Conservation (phyloP, 2,888 invertebrate species). For the Euplagia quadripunctaria region DNA sequence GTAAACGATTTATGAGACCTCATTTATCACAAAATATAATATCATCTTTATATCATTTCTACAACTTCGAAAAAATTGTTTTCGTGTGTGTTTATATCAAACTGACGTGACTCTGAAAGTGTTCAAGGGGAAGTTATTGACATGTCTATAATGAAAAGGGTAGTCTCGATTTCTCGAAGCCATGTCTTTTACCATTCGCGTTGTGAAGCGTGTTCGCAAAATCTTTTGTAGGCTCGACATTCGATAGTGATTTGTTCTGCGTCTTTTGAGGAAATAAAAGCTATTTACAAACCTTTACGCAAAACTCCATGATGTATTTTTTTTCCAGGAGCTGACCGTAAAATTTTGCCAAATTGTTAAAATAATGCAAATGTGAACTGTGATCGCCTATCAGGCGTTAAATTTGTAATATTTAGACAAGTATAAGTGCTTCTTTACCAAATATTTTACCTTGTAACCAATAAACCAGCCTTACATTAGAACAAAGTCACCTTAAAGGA, state of each 20-base stretch:
- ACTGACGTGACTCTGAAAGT: slow-evolving; percentile 17
- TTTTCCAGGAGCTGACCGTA: slow-evolving; percentile 51
- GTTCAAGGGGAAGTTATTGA: slow-evolving; percentile 25
- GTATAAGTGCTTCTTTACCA: slow-evolving; percentile 77
- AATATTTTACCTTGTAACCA: slow-evolving; percentile 72
- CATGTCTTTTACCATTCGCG: slow-evolving; percentile 26
- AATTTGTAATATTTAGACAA: slow-evolving; percentile 61
- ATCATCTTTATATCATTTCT: neutral
- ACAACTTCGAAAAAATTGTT: neutral
- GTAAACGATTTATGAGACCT: neutral
- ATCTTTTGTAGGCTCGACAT: slow-evolving; percentile 44
- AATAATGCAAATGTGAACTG: slow-evolving; percentile 64
- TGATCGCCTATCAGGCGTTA: slow-evolving; percentile 82
- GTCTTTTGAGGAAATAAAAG: slow-evolving; percentile 47
- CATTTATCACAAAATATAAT: neutral
- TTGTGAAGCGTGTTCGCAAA: slow-evolving; percentile 28
- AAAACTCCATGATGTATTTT: slow-evolving; percentile 28
- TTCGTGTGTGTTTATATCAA: slow-evolving; percentile 17
- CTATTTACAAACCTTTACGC: slow-evolving; percentile 37
- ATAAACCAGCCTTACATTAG: slow-evolving; percentile 76
- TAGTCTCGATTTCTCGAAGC: slow-evolving; percentile 14
- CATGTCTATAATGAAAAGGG: slow-evolving; percentile 41
- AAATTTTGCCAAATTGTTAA: slow-evolving; percentile 53
- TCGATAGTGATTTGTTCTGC: slow-evolving; percentile 35
- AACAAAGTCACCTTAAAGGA: slow-evolving; percentile 80